A percentile compares a stretch with the other conserved stretches of the same genome.
These are phyloP conservation scores for Melanophora roralis DNA, from an alignment of 2,888 invertebrate genomes.

Conservation along the genomic window DNA sequence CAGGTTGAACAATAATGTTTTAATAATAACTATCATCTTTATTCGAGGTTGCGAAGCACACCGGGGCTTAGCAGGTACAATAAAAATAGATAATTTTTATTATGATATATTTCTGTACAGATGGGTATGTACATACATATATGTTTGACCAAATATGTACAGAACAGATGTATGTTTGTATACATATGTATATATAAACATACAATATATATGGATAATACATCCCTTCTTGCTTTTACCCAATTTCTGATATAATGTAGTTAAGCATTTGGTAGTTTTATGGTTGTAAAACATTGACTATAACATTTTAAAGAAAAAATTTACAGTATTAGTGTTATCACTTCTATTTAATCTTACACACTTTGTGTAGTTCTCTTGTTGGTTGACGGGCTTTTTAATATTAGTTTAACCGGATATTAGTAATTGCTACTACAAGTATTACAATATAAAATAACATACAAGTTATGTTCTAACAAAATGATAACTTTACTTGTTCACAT, in stretches of 20 bases:
- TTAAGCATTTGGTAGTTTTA: background rate
- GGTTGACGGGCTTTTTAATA: constrained; percentile 12
- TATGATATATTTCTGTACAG: no score
- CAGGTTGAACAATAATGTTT: no score
- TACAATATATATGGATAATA: no score
- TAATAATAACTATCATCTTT: no score
- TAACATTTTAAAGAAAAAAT: background rate
- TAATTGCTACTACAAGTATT: background rate
- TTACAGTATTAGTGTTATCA: constrained; percentile 15
- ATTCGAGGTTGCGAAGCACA: no score
- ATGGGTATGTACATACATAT: no score
- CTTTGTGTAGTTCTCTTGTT: constrained; percentile 11
- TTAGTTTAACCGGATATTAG: constrained; percentile 42
- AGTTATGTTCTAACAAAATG: background rate
- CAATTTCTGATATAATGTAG: background rate
- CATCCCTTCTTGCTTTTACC: no score
- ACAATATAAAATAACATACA: background rate
- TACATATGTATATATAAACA: no score
- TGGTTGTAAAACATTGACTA: background rate
- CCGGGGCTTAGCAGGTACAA: no score
- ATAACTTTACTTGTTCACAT: background rate
- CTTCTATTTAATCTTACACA: constrained; percentile 37
- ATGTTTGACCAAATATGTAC: no score
- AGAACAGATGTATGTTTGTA: no score
- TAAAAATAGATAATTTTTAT: no score